phyloP scores from a whole-genome alignment of 1,140 invertebrate genomes.

The Ceratina japonica region DNA sequence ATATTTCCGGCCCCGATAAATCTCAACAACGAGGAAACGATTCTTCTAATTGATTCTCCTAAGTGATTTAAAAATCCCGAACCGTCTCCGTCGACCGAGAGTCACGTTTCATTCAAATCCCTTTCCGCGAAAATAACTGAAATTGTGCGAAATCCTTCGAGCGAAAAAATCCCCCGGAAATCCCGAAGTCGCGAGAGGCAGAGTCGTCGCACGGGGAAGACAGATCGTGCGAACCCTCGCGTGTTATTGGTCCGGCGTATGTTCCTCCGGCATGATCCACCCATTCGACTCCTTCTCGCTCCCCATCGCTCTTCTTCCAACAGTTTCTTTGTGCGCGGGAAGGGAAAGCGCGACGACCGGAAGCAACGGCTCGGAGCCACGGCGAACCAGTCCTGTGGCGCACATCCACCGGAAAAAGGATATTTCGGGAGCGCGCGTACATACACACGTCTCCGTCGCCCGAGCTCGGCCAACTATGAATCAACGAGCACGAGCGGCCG shows the following conservation, averaged over 20 bases:
- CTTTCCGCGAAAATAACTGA: not conserved
- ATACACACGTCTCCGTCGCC: constrained; percentile 1
- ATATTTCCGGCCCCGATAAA: no score
- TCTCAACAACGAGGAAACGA: no score
- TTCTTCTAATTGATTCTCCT: no score
- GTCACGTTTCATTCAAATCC: not conserved
- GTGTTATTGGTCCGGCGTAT: constrained; percentile 32
- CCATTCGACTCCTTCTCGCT: not conserved
- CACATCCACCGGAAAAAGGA: constrained; percentile 17
- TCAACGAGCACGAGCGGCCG: constrained; percentile 43
- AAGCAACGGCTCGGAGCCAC: constrained; percentile 29
- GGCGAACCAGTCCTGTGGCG: not conserved
- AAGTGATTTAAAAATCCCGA: no score
- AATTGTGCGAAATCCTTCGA: not conserved
- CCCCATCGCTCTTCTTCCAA: not conserved
- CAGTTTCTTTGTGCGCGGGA: constrained; percentile 10
- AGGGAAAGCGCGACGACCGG: constrained; percentile 45
- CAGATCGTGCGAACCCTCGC: constrained; percentile 30
- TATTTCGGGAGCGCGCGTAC: constrained; percentile 43
- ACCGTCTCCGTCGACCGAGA: no score
- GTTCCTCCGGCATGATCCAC: not conserved
- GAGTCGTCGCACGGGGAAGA: constrained; percentile 3
- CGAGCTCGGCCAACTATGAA: constrained; percentile 52
- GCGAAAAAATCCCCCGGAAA: not conserved
- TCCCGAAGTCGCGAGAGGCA: not conserved